These are phyloP conservation scores for Zosterops hypoxanthus DNA, from an alignment of 2,113 vertebrate genomes.

Conservation along the genomic window DNA sequence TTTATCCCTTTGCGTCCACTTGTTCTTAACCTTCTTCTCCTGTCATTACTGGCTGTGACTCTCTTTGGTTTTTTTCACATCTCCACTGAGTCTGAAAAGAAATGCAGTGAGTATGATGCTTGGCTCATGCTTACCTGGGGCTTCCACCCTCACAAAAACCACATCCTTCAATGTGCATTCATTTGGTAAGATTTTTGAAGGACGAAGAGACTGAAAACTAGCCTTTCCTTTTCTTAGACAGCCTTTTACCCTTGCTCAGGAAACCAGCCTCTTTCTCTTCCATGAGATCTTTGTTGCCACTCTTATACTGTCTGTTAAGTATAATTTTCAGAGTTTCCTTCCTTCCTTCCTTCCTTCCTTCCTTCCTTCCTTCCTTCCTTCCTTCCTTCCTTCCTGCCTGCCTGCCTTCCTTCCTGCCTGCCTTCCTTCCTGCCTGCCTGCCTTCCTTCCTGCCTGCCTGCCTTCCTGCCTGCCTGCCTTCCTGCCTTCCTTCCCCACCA, in stretches of 20 bases:
- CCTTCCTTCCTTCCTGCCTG: no score
- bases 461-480: neutral
- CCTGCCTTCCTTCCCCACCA: neutral
- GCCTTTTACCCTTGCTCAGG: neutral
- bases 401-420: neutral
- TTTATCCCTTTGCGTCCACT: neutral
- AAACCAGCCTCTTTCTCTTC: neutral
- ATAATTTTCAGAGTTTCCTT: neutral
- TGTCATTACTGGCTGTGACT: neutral
- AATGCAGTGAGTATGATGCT: neutral
- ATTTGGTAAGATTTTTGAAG: neutral
- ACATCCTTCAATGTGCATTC: neutral
- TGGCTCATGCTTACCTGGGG: neutral
- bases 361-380: no score
- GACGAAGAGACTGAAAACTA: neutral
- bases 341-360: neutral
- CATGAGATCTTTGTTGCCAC: neutral
- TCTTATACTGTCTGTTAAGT: neutral
- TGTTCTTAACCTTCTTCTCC: neutral
- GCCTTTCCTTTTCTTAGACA: neutral
- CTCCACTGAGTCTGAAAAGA: neutral
- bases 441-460: no score
- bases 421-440: neutral
- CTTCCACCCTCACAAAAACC: neutral
- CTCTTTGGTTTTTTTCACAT: neutral